Evolutionary conservation across 2,888 invertebrate species (phyloP), one percentile per base, ranked within the genome.

Genomic region (Lepidochrysops patricia): DNA sequence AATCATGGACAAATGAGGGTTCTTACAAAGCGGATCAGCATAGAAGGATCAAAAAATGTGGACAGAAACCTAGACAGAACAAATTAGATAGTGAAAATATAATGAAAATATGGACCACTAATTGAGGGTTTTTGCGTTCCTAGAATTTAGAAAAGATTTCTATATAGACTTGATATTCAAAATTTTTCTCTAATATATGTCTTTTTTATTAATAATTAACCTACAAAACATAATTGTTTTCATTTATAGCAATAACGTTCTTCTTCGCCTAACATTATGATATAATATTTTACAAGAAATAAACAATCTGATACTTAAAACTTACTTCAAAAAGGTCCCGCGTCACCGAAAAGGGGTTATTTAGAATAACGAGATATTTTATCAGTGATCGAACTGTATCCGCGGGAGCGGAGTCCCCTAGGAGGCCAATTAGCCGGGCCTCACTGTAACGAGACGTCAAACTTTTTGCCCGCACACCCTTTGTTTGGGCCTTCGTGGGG

Each of bases 361-460:
- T 52, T 32, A 23, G 49, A 34, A 26, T 35, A 50, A 26, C 19
- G 35, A 52, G 19, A 26, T 52, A 52, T 50, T 59, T 59, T 59
- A 50, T 59, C 59, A 59, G 59, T 19, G 54, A 54, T 59, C 50
- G 52, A 59, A 37, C 50, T 13, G 50, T 26, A 23, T 27, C 29
- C 35, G 26, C 26, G 57, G 43, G 26, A 61, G 26, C n/a, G 13
- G 34, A 56, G 58, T 57, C 58, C 78, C 76, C 75, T 73, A 77
- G 79, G 77, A 75, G 77, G 77, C 82, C 84, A 84, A 84, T 84
- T 83, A 84, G 78, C 43, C 19, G 43, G 9, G 43, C 70, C 64
- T 65, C 69, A 69, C 65, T 68, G 70, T 82, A 84, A 83, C 83
- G 81, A 84, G 79, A 79, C 77, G 84, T 80, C 84, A 83, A 82